Evolutionary conservation across 2,113 vertebrate species (phyloP).

Genomic region (Dunckerocampus dactyliophorus): DNA sequence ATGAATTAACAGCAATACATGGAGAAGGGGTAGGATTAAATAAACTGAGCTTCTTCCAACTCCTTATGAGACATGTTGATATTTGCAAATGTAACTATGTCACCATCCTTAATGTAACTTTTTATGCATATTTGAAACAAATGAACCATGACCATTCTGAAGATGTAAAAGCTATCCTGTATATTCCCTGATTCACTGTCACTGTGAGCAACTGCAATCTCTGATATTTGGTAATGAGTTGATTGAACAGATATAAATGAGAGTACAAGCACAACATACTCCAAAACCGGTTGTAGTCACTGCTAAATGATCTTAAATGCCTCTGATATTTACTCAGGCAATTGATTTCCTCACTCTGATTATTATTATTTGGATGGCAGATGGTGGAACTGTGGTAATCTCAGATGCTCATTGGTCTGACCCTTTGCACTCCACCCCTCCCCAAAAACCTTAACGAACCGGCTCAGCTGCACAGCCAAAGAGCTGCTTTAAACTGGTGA

Average conservation of each 20-base stretch:
- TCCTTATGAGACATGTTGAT: too few species aligned
- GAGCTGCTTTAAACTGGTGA: slow-evolving; percentile 54
- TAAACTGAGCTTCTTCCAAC: too few species aligned
- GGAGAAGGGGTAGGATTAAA: too few species aligned
- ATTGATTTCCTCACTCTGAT: slow-evolving; percentile 68
- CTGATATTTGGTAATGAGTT: background rate
- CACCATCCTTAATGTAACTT: too few species aligned
- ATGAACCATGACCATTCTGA: too few species aligned
- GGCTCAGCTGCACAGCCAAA: slow-evolving; percentile 37
- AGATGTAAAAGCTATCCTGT: too few species aligned
- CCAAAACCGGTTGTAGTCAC: background rate
- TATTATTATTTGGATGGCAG: slow-evolving; percentile 56
- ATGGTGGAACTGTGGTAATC: slow-evolving; percentile 61
- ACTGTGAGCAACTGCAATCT: background rate
- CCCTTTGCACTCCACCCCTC: slow-evolving; percentile 44
- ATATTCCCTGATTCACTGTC: too few species aligned
- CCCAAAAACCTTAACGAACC: slow-evolving; percentile 34
- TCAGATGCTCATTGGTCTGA: slow-evolving; percentile 53
- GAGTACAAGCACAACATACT: background rate
- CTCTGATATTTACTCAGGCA: slow-evolving; percentile 57
- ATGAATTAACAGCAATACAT: too few species aligned
- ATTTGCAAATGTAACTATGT: too few species aligned
- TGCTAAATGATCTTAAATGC: slow-evolving; percentile 25
- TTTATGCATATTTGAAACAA: too few species aligned
- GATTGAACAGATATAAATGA: background rate